Conservation (phyloP, 2,797 vertebrate genomes). For the Muraenolepis orangiensis region DNA sequence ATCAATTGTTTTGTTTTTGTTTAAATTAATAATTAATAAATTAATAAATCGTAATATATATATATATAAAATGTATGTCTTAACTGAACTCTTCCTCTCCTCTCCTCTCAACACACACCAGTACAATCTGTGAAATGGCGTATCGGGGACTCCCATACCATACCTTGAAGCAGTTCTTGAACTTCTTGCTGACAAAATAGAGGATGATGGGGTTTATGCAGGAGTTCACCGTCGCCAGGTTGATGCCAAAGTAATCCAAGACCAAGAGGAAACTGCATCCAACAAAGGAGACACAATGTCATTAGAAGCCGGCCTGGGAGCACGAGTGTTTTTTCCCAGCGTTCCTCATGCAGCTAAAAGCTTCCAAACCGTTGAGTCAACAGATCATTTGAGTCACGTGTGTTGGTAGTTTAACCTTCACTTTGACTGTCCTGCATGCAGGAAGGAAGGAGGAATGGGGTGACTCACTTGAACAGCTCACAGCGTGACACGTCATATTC, state of each 20-base stretch:
- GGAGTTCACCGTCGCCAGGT: slow-evolving; percentile 93
- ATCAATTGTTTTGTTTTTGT: no score
- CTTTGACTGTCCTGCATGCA: not conserved
- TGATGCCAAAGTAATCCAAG: slow-evolving; percentile 87
- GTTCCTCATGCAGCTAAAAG: not conserved
- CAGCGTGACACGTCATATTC: slow-evolving; percentile 77
- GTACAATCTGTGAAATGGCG: not conserved
- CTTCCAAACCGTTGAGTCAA: not conserved
- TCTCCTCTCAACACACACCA: not conserved
- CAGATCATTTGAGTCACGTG: not conserved
- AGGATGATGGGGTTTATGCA: slow-evolving; percentile 98
- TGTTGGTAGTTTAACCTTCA: not conserved
- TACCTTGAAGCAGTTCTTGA: slow-evolving; percentile 99
- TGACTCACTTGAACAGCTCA: slow-evolving; percentile 81
- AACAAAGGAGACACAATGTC: slow-evolving; percentile 2
- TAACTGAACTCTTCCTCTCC: not conserved
- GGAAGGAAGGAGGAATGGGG: not conserved
- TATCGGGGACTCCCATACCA: not conserved
- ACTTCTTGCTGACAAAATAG: slow-evolving; percentile 99
- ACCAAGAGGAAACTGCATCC: slow-evolving; percentile 90
- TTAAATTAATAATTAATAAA: no score
- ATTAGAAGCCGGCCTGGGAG: not conserved
- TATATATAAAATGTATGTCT: no score
- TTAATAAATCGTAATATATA: no score
- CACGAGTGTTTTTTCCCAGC: not conserved